Percentiles rank a stretch among this genome's conserved stretches.
phyloP scores from a whole-genome alignment of 2,113 vertebrate species.

The Noctilio leporinus region DNA sequence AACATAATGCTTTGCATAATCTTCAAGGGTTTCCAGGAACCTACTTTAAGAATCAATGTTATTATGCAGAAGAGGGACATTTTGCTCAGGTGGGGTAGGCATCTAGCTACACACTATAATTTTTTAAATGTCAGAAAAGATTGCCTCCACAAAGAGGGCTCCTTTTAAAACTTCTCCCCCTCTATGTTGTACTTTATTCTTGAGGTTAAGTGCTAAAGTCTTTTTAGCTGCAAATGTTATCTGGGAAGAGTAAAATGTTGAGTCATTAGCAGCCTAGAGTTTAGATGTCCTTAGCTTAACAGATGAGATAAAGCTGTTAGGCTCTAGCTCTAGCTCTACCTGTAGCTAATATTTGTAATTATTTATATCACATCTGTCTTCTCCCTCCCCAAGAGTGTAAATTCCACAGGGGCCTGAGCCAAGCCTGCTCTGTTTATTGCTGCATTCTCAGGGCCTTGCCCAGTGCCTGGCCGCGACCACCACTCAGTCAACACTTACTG shows the following conservation, averaged over 20 bases:
- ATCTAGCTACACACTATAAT: neutral
- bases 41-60: neutral
- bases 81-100: neutral
- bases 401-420: neutral
- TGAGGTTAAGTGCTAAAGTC: neutral
- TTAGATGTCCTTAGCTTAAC: constrained; percentile 31
- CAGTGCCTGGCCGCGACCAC: neutral
- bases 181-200: neutral
- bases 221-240: constrained; percentile 14
- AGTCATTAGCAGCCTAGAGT: neutral
- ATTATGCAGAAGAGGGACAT: neutral
- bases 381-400: neutral
- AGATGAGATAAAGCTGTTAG: constrained; percentile 7
- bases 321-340: no score
- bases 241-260: neutral
- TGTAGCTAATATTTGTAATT: constrained; percentile 36
- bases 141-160: neutral
- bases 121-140: neutral
- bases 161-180: neutral
- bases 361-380: constrained; percentile 1
- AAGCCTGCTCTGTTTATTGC: neutral
- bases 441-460: neutral
- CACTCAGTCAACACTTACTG: neutral
- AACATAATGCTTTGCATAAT: neutral
- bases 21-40: neutral